phyloP scores from a whole-genome alignment of 1,140 invertebrate genomes.

The Mactra quadrangularis region DNA sequence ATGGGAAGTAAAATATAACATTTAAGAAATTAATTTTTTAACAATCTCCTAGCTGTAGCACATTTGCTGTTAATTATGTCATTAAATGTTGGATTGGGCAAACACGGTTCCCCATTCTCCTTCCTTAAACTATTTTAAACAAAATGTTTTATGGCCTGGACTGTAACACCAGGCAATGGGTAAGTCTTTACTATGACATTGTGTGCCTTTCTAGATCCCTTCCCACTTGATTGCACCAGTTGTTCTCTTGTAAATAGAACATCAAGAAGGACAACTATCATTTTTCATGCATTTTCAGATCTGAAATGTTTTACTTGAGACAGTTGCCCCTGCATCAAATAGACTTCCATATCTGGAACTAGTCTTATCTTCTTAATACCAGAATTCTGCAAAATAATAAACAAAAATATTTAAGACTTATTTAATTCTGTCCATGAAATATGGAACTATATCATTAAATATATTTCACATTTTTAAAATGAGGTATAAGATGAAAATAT shows the following conservation, averaged over 20 bases:
- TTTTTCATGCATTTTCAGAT: constrained; percentile 23
- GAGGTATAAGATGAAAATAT: too few relatives aligned
- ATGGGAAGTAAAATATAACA: too few relatives aligned
- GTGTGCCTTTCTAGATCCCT: too few relatives aligned
- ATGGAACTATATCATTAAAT: too few relatives aligned
- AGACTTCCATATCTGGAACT: constrained; percentile 14
- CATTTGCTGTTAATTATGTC: constrained; percentile 55
- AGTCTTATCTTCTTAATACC: constrained; percentile 33
- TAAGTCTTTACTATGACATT: too few relatives aligned
- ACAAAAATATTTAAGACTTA: too few relatives aligned
- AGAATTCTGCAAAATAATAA: constrained; percentile 43
- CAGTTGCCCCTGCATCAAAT: constrained; percentile 26
- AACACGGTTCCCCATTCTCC: too few relatives aligned
- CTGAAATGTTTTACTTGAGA: constrained; percentile 33
- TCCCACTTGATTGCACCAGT: too few relatives aligned
- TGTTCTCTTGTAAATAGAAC: too few relatives aligned
- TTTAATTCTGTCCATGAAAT: too few relatives aligned
- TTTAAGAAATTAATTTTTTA: constrained; percentile 3
- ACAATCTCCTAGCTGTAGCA: constrained; percentile 37
- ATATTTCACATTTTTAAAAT: too few relatives aligned
- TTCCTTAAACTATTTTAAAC: constrained; percentile 23
- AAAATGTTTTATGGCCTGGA: constrained; percentile 29
- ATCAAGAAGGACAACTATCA: constrained; percentile 32
- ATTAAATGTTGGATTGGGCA: constrained; percentile 35
- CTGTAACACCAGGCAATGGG: too few relatives aligned